Evolutionary conservation across 2,797 vertebrate genomes (phyloP).

Genomic region (Craterocephalus amniculus): DNA sequence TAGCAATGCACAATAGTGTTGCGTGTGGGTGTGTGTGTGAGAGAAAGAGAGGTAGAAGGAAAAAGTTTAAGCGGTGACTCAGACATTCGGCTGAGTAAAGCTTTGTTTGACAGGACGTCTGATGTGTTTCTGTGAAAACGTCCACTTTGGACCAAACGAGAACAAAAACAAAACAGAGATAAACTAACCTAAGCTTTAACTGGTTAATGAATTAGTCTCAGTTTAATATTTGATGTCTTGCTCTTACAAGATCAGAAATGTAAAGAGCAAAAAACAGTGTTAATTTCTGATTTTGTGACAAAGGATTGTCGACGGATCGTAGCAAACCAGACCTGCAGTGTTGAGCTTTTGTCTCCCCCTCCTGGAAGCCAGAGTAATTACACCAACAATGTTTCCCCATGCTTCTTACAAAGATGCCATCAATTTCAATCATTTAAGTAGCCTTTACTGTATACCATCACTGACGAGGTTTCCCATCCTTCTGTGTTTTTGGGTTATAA

Average conservation of each 20-base stretch:
- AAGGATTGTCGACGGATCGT: no score
- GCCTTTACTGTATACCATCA: not conserved
- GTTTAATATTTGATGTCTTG: conserved; percentile 6
- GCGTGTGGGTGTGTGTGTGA: conserved; percentile 52
- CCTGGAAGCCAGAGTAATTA: conserved; percentile 2
- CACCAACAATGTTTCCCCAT: not conserved
- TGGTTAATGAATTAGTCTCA: conserved; percentile 13
- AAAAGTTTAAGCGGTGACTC: conserved; percentile 66
- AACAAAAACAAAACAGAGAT: not conserved
- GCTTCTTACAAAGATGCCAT: not conserved
- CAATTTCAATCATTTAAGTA: not conserved
- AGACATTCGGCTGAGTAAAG: conserved; percentile 57
- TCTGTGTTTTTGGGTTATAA: no score
- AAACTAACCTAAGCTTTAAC: conserved; percentile 8
- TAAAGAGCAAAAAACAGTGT: not conserved
- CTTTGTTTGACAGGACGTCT: conserved; percentile 48
- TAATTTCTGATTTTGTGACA: not conserved
- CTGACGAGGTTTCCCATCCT: no score
- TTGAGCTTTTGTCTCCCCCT: conserved; percentile 11
- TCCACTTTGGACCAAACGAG: conserved; percentile 15
- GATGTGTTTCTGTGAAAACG: conserved; percentile 23
- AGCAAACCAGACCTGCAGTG: no score
- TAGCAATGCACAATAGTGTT: conserved; percentile 60
- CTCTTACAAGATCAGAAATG: not conserved
- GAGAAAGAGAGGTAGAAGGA: conserved; percentile 29